A percentile compares a stretch with the other conserved stretches of the same genome.
phyloP scores from a whole-genome alignment of 2,888 invertebrate species.

The Apodemia zela region DNA sequence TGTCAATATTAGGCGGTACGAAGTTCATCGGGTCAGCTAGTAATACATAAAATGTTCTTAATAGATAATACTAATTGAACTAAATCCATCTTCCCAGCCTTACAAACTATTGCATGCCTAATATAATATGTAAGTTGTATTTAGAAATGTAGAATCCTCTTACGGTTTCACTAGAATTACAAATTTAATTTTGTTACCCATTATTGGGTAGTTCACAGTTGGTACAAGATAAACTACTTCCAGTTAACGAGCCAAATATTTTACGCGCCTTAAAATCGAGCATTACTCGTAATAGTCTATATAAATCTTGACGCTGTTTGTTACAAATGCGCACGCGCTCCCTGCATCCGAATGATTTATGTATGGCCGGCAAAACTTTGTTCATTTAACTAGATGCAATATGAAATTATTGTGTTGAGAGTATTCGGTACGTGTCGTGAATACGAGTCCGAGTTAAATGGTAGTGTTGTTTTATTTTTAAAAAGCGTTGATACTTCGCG shows the following conservation, averaged over 20 bases:
- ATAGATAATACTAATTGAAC: too few relatives aligned
- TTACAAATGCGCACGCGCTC: slow-evolving; percentile 56
- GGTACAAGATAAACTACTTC: slow-evolving; percentile 19
- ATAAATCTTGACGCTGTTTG: slow-evolving; percentile 33
- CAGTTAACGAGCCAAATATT: slow-evolving; percentile 24
- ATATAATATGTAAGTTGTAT: too few relatives aligned
- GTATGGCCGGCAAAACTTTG: slow-evolving; percentile 51
- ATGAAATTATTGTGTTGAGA: slow-evolving; percentile 59
- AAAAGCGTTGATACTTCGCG: slow-evolving; percentile 48
- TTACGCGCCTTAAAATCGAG: slow-evolving; percentile 26
- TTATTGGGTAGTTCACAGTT: slow-evolving; percentile 10
- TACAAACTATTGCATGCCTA: too few relatives aligned
- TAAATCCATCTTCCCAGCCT: too few relatives aligned
- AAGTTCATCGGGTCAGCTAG: too few relatives aligned
- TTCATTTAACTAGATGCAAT: slow-evolving; percentile 64
- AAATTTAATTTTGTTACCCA: neutral
- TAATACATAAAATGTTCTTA: too few relatives aligned
- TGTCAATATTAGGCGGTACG: too few relatives aligned
- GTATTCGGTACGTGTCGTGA: slow-evolving; percentile 53
- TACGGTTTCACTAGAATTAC: neutral
- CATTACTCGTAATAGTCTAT: slow-evolving; percentile 22
- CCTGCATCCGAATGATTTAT: slow-evolving; percentile 64
- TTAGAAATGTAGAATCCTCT: neutral
- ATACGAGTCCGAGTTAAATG: slow-evolving; percentile 46
- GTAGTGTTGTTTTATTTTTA: slow-evolving; percentile 42